Evolutionary conservation across 2,113 vertebrate species (phyloP).

Genomic region (Salvelinus alpinus): DNA sequence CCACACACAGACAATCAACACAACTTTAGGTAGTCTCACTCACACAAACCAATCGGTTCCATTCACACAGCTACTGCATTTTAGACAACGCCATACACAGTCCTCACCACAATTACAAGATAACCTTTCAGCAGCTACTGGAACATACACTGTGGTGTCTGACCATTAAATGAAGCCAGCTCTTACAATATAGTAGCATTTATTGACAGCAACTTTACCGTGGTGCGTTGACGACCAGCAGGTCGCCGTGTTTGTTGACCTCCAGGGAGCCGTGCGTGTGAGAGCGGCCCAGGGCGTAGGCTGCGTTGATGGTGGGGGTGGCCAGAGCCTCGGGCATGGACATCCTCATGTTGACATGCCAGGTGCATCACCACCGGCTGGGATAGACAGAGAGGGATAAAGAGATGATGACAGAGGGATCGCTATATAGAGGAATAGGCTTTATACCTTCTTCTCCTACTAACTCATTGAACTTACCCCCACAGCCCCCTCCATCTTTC

Average conservation of each 20-base stretch:
- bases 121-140: too few species aligned
- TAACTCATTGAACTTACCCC: not conserved
- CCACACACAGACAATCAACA: too few species aligned
- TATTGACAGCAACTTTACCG: constrained; percentile 68
- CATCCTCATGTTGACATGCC: constrained; percentile 95
- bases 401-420: not conserved
- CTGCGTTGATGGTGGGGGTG: constrained; percentile 92
- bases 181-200: not conserved
- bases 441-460: not conserved
- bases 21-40: too few species aligned
- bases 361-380: constrained; percentile 96
- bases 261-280: constrained; percentile 88
- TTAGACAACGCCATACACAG: not conserved
- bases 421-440: not conserved
- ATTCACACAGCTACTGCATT: not conserved
- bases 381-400: not conserved
- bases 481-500: too few species aligned
- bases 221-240: constrained; percentile 82
- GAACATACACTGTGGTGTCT: too few species aligned
- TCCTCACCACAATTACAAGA: too few species aligned
- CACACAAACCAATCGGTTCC: not conserved
- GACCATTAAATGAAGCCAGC: too few species aligned
- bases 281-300: constrained; percentile 86
- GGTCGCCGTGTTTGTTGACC: constrained; percentile 86
- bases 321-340: constrained; percentile 89